Base-by-base conservation (phyloP, 2,797 vertebrate species). In the Loriculus beryllinus region DNA sequence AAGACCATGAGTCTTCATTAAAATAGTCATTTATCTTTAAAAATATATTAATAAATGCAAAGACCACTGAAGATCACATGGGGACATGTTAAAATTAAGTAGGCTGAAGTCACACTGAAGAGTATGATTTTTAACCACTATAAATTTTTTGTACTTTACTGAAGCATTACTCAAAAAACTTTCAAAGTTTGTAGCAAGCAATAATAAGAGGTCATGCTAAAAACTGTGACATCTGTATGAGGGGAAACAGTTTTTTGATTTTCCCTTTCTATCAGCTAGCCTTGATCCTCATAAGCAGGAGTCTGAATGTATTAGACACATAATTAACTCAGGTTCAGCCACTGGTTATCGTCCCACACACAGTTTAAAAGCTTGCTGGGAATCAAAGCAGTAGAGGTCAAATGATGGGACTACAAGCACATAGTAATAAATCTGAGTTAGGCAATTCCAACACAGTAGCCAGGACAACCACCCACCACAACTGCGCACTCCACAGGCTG, bases 401-500 rank as follows among this genome's bases (percentile, higher is more conserved):
- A 59, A 4, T 7, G 65, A 49, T 3, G 6, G 25, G 45, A 49
- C 49, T 52, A 23, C n/a, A n/a, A 70, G 78, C n/a, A 42, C 62
- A 18, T 0, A 20, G 59, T 60, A 88, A 8, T 52, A 79, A 79
- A 63, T 33, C 0, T 8, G 40, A 80, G 52, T 39, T 5, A 26
- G 26, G 75, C 68, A 67, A 70, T 13, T 14, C 43, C 11, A 60
- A 64, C 1, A 2, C 57, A 59, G 70, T 5, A 62, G 52, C 42
- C 49, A 56, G n/a, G 56, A 39, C 25, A 70, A 83, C 31, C 16
- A 0, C 31, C 31, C 74, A 78, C 29, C 49, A 62, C 52, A 20
- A 10, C 48, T 22, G 37, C 0, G 0, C 1, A 0, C 14, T 75
- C 29, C 62, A 28, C 31, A 33, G 16, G 23, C 57, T 31, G 52